Base-by-base conservation (phyloP, 2,797 vertebrate genomes). In the Lophius americanus region DNA sequence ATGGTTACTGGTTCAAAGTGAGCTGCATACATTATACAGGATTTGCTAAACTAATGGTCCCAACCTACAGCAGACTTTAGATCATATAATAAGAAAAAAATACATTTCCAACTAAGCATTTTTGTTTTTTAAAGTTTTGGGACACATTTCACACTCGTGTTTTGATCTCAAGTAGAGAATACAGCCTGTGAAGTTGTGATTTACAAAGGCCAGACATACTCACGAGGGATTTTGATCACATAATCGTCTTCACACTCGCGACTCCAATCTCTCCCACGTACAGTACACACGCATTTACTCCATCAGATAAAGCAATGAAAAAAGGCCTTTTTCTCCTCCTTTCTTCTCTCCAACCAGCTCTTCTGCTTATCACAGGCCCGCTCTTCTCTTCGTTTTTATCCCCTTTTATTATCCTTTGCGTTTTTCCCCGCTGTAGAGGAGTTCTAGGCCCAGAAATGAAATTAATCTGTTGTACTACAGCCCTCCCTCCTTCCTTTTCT, bases 381-480 rank as follows among this genome's bases (percentile, higher is more conserved):
- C 70, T 55, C 64, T 51, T 58, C 71, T 65, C 23, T 23, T 23
- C 50, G 56, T 73, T 71, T 90, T 78, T 77, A 86, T 86, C 81
- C 84, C 77, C 58, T 84, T 85, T 91, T 88, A 87, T 88, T 88
- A 82, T 85, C 75, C 82, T 70, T 52, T 65, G 74, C 55, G 84
- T 84, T 85, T 87, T 85, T 87, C 66, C 61, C 75, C 68, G 23
- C 23, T 72, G 78, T 74, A 75, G 81, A 86, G 79, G 81, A 85
- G 78, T 79, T 83, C 83, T 86, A 82, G 67, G 79, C 75, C 61
- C 83, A 87, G 79, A 92, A 92, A 92, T 88, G 75, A 92, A 94
- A 93, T 93, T 90, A 93, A 91, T 93, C 87, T 87, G 87, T 88
- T 88, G 85, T 93, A 89, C 84, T 77, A 84, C 87, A 81, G 70